These are phyloP conservation scores for Setipinna tenuifilis DNA, from an alignment of 2,797 vertebrate species.

Conservation along the genomic window DNA sequence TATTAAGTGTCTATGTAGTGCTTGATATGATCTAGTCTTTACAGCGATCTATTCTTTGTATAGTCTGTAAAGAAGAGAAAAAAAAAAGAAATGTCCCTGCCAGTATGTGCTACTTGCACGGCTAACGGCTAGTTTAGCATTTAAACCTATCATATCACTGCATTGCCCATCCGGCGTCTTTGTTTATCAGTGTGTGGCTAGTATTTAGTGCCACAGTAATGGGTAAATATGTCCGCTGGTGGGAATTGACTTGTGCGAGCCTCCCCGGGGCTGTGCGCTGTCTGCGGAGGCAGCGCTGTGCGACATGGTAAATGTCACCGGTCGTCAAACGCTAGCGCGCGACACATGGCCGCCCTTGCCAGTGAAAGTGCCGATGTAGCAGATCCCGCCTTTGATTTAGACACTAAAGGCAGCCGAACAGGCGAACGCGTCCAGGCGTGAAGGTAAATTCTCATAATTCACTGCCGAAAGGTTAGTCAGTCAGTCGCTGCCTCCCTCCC, in stretches of 20 bases:
- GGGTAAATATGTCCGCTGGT: constrained; percentile 51
- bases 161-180: background rate
- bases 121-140: background rate
- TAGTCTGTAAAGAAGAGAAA: background rate
- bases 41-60: background rate
- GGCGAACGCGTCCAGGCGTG: constrained; percentile 86
- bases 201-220: constrained; percentile 45
- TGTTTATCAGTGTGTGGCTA: constrained; percentile 22
- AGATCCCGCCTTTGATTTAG: constrained; percentile 93
- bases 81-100: no score
- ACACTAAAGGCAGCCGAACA: constrained; percentile 84
- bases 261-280: constrained; percentile 52
- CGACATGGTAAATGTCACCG: constrained; percentile 76
- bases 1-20: no score
- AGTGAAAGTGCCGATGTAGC: constrained; percentile 89
- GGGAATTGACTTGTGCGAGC: constrained; percentile 57
- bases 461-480: constrained; percentile 88
- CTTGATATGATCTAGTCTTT: no score
- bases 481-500: constrained; percentile 77
- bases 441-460: constrained; percentile 99
- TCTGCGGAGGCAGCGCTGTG: constrained; percentile 58
- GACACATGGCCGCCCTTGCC: constrained; percentile 77
- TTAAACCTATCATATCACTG: background rate
- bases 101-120: background rate
- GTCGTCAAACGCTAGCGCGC: constrained; percentile 68